Percentiles rank a stretch among this genome's conserved stretches.
phyloP scores from a whole-genome alignment of 2,113 vertebrate genomes.

The Orycteropus afer region DNA sequence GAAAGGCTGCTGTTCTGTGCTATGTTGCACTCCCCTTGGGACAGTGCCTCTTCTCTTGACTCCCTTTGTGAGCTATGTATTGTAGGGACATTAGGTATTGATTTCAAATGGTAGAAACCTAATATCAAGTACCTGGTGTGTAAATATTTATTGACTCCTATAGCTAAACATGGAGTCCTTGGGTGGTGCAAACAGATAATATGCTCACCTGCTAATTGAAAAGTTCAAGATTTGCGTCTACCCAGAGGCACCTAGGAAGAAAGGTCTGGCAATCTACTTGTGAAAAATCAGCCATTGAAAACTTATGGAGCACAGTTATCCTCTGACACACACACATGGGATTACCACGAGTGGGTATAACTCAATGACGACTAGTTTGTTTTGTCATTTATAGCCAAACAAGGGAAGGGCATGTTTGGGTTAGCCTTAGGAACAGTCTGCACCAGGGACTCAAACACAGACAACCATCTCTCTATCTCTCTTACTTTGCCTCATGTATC shows the following conservation, averaged over 20 bases:
- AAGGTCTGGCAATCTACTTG: not conserved
- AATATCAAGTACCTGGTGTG: fast-evolving
- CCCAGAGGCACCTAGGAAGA: not conserved
- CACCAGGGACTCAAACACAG: not conserved
- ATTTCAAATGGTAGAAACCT: not conserved
- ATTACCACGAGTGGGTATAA: not conserved
- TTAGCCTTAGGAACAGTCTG: not conserved
- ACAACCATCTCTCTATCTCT: not conserved
- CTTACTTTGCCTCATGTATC: not conserved
- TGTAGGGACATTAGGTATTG: not conserved
- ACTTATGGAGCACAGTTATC: not conserved
- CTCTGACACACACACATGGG: not conserved
- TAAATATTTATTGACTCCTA: not conserved
- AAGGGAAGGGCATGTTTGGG: not conserved
- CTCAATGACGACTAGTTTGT: not conserved
- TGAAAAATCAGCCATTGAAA: not conserved
- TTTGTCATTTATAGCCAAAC: not conserved
- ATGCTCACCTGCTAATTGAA: not conserved
- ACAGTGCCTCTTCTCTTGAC: fast-evolving
- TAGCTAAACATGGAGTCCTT: not conserved
- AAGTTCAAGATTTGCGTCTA: not conserved
- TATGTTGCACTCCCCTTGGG: fast-evolving
- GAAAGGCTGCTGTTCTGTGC: not conserved
- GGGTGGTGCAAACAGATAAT: not conserved
- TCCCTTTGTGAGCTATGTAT: not conserved